Conservation (phyloP, 1,140 invertebrate species). For the Macrocentrus cingulum region DNA sequence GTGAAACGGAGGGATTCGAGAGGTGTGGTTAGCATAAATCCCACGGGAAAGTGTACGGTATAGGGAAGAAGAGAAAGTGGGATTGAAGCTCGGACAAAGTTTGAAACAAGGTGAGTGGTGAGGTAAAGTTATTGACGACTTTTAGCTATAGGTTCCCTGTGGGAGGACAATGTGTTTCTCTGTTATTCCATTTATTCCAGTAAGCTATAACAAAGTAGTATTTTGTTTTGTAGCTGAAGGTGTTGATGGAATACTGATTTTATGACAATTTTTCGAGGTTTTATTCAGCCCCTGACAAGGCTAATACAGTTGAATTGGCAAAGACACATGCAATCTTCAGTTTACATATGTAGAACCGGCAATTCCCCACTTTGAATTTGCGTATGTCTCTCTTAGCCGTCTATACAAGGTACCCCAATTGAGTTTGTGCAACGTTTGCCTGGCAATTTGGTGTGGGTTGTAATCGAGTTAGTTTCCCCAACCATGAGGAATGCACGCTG, state of each 20-base stretch:
- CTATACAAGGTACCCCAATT: conserved; percentile 30
- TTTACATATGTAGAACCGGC: too few relatives aligned
- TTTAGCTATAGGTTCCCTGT: neutral
- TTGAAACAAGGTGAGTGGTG: conserved; percentile 36
- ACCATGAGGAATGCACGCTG: conserved; percentile 35
- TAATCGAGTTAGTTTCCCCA: conserved; percentile 42
- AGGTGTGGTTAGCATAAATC: neutral
- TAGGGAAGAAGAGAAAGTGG: conserved; percentile 11
- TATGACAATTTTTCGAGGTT: too few relatives aligned
- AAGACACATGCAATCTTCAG: too few relatives aligned
- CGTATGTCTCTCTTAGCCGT: too few relatives aligned
- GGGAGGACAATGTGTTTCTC: conserved; percentile 8
- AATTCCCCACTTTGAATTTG: conserved; percentile 1
- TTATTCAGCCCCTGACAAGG: too few relatives aligned
- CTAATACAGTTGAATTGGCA: too few relatives aligned
- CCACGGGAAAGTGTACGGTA: neutral
- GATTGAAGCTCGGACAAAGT: conserved; percentile 27
- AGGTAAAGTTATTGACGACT: conserved; percentile 24
- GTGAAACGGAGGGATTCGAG: neutral
- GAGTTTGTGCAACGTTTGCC: conserved; percentile 44
- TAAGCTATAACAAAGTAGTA: neutral
- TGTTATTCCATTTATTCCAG: conserved; percentile 21
- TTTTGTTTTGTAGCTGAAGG: too few relatives aligned
- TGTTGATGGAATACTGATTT: too few relatives aligned
- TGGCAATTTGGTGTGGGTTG: conserved; percentile 43